These are phyloP conservation scores for Trypoxylon attenuatum DNA, from an alignment of 2,888 invertebrate species.

Conservation along the genomic window DNA sequence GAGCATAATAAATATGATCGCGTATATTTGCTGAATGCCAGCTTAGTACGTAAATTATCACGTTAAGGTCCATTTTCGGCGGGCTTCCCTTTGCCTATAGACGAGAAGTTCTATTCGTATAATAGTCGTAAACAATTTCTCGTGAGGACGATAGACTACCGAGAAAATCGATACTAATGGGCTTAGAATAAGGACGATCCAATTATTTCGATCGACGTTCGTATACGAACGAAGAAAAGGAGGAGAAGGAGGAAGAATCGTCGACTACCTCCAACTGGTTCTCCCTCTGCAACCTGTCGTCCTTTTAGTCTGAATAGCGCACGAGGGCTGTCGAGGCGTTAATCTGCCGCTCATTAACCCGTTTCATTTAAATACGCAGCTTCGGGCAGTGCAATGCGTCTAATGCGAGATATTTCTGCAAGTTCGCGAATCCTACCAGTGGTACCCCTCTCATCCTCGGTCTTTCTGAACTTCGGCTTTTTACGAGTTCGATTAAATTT, in stretches of 20 bases:
- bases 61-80: constrained; percentile 18
- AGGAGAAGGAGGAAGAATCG: constrained; percentile 32
- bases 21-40: constrained; percentile 4
- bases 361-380: constrained; percentile 9
- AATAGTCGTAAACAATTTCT: too few species aligned
- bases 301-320: constrained; percentile 32
- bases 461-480: constrained; percentile 25
- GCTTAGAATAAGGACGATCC: constrained; percentile 45
- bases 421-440: constrained; percentile 10
- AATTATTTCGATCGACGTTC: constrained; percentile 46
- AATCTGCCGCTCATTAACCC: constrained; percentile 41
- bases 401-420: constrained; percentile 3
- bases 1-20: constrained; percentile 34
- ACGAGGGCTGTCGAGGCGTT: constrained; percentile 28
- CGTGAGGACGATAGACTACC: constrained; percentile 43
- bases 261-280: constrained; percentile 29
- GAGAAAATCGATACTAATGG: constrained; percentile 33
- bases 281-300: constrained; percentile 30
- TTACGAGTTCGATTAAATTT: constrained; percentile 42
- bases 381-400: constrained; percentile 2
- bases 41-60: constrained; percentile 33
- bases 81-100: neutral
- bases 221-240: constrained; percentile 23
- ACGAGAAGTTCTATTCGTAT: constrained; percentile 26
- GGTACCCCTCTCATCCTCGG: neutral